Percentiles rank a stretch among this genome's conserved stretches.
Conservation (phyloP, 2,797 vertebrate species). For the Balearica regulorum region DNA sequence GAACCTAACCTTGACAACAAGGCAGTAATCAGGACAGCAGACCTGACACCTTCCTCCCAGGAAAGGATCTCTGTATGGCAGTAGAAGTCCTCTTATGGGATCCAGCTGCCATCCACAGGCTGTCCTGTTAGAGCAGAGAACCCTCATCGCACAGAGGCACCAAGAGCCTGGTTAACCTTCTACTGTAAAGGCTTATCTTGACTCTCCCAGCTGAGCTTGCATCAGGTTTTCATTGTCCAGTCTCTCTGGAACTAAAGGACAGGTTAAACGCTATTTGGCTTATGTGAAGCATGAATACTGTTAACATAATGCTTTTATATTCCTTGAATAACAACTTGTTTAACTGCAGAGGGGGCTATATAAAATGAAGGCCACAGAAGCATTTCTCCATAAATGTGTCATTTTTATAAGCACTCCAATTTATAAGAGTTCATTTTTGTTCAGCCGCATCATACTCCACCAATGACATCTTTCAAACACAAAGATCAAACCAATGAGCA, state of each 20-base stretch:
- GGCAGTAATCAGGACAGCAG: neutral
- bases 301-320: neutral
- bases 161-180: neutral
- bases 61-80: neutral
- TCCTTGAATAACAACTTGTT: neutral
- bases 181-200: neutral
- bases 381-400: neutral
- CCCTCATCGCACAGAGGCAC: neutral
- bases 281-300: neutral
- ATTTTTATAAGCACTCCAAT: neutral
- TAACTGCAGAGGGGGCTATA: neutral
- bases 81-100: neutral
- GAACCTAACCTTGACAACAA: too few species aligned
- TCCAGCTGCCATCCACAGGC: neutral
- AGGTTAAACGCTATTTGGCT: neutral
- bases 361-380: neutral
- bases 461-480: neutral
- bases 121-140: neutral
- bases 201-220: neutral
- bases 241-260: neutral
- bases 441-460: neutral
- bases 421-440: neutral
- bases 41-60: neutral
- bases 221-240: neutral
- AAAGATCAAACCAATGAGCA: neutral